These are phyloP conservation scores for Aphrocallistes beatrix DNA, from an alignment of 37 sponge, comb jelly and placozoan species.

Conservation along the genomic window DNA sequence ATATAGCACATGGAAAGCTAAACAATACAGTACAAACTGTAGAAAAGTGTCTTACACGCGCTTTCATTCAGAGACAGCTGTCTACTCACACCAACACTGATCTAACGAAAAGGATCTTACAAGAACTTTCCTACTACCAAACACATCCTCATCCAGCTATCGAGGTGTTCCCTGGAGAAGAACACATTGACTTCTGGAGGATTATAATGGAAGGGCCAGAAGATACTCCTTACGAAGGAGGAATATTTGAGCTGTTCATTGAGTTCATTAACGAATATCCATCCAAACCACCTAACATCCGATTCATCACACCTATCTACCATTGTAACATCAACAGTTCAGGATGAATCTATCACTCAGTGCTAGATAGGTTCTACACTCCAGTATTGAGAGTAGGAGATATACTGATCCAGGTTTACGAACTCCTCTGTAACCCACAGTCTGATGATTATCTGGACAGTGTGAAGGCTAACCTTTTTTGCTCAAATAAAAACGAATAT, in stretches of 20 bases:
- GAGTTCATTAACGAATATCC: slow-evolving; percentile 22
- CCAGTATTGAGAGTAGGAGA: not conserved
- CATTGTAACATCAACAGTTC: slow-evolving; percentile 22
- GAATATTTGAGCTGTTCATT: not conserved
- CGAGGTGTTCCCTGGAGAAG: slow-evolving; percentile 20
- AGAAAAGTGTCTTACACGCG: not conserved
- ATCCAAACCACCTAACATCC: slow-evolving; percentile 22
- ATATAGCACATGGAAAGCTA: not conserved
- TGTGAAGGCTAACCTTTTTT: not conserved
- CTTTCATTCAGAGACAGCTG: not conserved
- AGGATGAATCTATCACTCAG: slow-evolving; percentile 5
- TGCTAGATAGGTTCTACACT: not conserved
- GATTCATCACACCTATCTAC: slow-evolving; percentile 21
- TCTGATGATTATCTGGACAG: not conserved
- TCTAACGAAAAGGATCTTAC: not conserved
- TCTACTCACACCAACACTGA: not conserved
- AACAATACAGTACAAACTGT: not conserved
- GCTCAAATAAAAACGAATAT: not conserved
- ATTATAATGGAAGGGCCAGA: slow-evolving; percentile 16
- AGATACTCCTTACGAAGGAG: slow-evolving; percentile 1
- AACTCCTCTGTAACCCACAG: not conserved
- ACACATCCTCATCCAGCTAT: not conserved
- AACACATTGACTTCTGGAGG: slow-evolving; percentile 20
- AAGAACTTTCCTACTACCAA: slow-evolving; percentile 1
- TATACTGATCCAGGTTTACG: not conserved